Percentiles rank a stretch among this genome's conserved stretches.
Evolutionary conservation across 2,888 invertebrate species (phyloP).

Genomic region (Flabesymbios commensalis): DNA sequence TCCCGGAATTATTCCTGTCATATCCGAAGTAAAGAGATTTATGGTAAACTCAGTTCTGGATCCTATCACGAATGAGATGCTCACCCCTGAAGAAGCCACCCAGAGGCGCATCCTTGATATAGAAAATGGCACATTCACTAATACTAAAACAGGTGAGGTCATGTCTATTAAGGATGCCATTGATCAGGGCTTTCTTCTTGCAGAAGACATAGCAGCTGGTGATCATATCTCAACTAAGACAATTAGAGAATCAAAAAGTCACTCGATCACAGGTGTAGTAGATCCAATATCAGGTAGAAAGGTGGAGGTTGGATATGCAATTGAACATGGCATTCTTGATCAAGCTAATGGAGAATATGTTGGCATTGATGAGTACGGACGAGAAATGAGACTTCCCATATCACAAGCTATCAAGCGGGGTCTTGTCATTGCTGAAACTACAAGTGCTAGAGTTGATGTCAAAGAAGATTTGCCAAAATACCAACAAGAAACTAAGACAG

Average conservation of each 20-base stretch:
- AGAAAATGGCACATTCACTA: conserved; percentile 25
- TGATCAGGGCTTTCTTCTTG: conserved; percentile 37
- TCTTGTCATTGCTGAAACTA: conserved; percentile 66
- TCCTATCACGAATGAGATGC: conserved; percentile 78
- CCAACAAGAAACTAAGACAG: conserved; percentile 70
- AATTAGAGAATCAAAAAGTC: conserved; percentile 63
- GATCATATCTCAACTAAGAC: conserved; percentile 3
- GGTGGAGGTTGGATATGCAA: conserved; percentile 70
- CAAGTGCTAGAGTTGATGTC: conserved; percentile 45
- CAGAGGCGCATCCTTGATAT: conserved; percentile 66
- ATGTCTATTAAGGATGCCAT: conserved; percentile 45
- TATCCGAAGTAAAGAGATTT: conserved; percentile 64
- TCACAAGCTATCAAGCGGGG: conserved; percentile 81
- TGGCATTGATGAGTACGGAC: conserved; percentile 57
- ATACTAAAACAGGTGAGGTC: conserved; percentile 71
- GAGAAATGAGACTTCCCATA: conserved; percentile 77
- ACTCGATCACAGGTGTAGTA: conserved; percentile 77
- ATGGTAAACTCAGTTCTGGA: conserved; percentile 77
- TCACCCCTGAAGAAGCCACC: conserved; percentile 82
- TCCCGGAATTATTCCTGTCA: conserved; percentile 31
- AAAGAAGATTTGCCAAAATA: conserved; percentile 37
- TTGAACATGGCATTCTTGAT: conserved; percentile 77
- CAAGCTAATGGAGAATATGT: conserved; percentile 65
- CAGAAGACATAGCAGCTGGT: neutral
- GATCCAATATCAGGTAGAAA: conserved; percentile 88